These are phyloP conservation scores for Acrobasis repandana DNA, from an alignment of 2,888 invertebrate species.

Conservation along the genomic window DNA sequence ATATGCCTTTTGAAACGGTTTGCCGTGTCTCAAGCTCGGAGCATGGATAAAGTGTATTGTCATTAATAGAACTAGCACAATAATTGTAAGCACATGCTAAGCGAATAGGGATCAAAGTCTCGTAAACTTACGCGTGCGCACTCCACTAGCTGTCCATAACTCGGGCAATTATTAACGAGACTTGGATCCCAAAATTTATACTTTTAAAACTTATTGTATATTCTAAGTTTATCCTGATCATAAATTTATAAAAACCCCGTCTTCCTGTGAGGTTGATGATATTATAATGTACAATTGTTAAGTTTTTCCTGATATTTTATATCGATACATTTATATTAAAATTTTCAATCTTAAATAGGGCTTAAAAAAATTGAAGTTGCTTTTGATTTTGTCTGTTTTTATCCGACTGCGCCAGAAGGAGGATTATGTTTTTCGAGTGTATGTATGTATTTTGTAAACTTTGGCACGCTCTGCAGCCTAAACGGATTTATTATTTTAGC, in stretches of 20 bases:
- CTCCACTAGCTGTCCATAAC: background rate
- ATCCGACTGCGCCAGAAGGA: no score
- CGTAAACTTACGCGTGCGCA: background rate
- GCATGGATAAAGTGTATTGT: no score
- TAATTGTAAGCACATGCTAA: background rate
- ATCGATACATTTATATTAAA: constrained; percentile 20
- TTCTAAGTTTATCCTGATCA: constrained; percentile 19
- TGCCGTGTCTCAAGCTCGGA: no score
- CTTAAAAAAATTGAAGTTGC: no score
- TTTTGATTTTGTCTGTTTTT: no score
- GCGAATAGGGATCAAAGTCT: background rate
- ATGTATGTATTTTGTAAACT: no score
- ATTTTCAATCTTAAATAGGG: constrained; percentile 13
- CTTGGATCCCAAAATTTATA: background rate
- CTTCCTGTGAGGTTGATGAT: constrained; percentile 68
- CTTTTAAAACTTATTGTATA: background rate
- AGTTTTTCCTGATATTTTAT: constrained; percentile 44
- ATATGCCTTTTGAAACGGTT: no score
- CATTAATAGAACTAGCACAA: no score
- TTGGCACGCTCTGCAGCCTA: no score
- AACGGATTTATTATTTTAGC: no score
- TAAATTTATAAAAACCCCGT: constrained; percentile 42
- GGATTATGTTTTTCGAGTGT: no score
- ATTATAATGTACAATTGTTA: constrained; percentile 59
- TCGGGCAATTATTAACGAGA: background rate